Percentiles rank a stretch among this genome's conserved stretches.
Conservation (phyloP, 2,888 invertebrate genomes). For the Epistrophe grossulariae region DNA sequence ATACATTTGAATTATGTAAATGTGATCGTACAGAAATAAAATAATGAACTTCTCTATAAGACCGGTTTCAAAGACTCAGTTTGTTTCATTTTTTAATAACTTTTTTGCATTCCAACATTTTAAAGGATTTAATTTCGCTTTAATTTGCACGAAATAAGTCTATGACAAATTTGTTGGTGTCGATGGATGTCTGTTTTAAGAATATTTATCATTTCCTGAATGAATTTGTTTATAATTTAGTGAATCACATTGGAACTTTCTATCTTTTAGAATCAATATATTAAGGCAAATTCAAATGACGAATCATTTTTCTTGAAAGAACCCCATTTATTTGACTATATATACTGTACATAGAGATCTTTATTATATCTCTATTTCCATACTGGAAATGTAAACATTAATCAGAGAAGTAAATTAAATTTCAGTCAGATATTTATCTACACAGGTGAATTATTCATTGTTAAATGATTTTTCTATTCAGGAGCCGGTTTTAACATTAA, state of each 20-base stretch:
- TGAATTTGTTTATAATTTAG: not conserved
- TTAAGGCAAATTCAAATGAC: not conserved
- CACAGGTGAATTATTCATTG: slow-evolving; percentile 60
- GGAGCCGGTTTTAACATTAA: not conserved
- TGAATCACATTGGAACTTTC: slow-evolving; percentile 53
- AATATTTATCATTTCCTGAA: slow-evolving; percentile 17
- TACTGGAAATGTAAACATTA: slow-evolving; percentile 39
- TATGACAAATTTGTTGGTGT: slow-evolving; percentile 1
- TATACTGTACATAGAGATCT: not conserved
- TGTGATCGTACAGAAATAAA: slow-evolving; percentile 41
- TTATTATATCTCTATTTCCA: slow-evolving; percentile 33
- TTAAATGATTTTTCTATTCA: not conserved
- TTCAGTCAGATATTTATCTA: slow-evolving; percentile 43
- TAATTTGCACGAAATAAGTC: slow-evolving; percentile 36
- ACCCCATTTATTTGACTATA: slow-evolving; percentile 23
- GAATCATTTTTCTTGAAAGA: slow-evolving; percentile 54
- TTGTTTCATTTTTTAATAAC: slow-evolving; percentile 17
- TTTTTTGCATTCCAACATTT: slow-evolving; percentile 33
- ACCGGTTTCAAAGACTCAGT: slow-evolving; percentile 67
- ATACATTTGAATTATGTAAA: slow-evolving; percentile 67
- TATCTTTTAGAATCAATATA: not conserved
- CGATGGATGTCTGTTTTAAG: not conserved
- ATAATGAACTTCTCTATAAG: slow-evolving; percentile 14
- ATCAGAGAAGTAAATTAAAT: slow-evolving; percentile 45
- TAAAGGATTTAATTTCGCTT: slow-evolving; percentile 47